Evolutionary conservation across 2,113 vertebrate genomes (phyloP).

Genomic region (Odocoileus hemionus): DNA sequence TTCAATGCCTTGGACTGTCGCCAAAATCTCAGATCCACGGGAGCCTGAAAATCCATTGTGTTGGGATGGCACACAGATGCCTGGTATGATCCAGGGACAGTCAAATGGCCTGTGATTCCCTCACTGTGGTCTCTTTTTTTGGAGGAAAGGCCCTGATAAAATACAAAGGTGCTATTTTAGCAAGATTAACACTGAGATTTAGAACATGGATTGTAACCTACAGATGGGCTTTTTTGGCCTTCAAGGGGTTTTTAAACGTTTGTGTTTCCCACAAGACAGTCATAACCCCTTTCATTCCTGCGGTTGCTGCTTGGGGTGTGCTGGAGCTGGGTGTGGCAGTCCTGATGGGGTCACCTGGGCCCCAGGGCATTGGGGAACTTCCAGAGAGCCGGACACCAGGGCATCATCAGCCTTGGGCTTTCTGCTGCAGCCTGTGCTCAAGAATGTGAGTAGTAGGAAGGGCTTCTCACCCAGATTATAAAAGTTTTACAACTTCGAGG

Average conservation of each 20-base stretch:
- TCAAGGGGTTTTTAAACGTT: not conserved
- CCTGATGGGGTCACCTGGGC: not conserved
- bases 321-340: not conserved
- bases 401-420: not conserved
- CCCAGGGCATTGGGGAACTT: not conserved
- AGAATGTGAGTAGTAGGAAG: not conserved
- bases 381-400: not conserved
- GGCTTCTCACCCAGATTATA: not conserved
- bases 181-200: not conserved
- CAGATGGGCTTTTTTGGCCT: not conserved
- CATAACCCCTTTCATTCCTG: constrained; percentile 20
- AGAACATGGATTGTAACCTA: not conserved
- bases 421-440: not conserved
- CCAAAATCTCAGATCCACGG: not conserved
- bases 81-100: not conserved
- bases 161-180: not conserved
- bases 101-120: not conserved
- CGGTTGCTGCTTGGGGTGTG: not conserved
- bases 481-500: not conserved
- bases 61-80: not conserved
- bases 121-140: not conserved
- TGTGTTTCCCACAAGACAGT: not conserved
- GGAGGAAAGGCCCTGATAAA: not conserved
- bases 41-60: not conserved
- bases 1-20: not conserved